phyloP scores from a whole-genome alignment of 1,140 invertebrate species.

The Phenacoccus solenopsis region DNA sequence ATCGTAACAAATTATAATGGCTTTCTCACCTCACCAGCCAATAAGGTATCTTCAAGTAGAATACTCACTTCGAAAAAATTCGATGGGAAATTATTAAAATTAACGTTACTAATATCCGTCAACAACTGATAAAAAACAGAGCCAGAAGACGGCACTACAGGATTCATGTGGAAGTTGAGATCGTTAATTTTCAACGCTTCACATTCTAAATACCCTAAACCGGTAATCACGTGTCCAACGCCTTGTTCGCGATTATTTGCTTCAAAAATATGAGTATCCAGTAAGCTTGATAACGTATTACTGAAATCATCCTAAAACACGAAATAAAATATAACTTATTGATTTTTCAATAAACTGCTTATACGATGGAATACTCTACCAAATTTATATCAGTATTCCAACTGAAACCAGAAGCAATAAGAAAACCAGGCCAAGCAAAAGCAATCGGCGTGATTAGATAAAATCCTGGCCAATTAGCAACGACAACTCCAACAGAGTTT shows the following conservation, averaged over 20 bases:
- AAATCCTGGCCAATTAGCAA: constrained; percentile 52
- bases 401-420: constrained; percentile 38
- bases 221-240: constrained; percentile 44
- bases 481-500: constrained; percentile 43
- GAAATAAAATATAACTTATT: too few relatives aligned
- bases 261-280: constrained; percentile 45
- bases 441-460: constrained; percentile 48
- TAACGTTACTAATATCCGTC: background rate
- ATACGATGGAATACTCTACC: constrained; percentile 30
- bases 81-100: background rate
- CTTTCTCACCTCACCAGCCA: too few relatives aligned
- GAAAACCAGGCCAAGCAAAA: constrained; percentile 52
- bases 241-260: constrained; percentile 36
- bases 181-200: constrained; percentile 36
- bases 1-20: constrained; percentile 12
- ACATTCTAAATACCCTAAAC: constrained; percentile 49
- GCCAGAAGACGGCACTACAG: background rate
- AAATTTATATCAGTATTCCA: constrained; percentile 46
- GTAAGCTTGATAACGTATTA: constrained; percentile 40
- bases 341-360: background rate
- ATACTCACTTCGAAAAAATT: background rate
- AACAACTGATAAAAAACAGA: background rate
- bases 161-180: background rate
- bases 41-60: too few relatives aligned
- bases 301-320: constrained; percentile 39